These are phyloP conservation scores for Eucriotettix oculatus DNA, from an alignment of 2,888 invertebrate species.

Conservation along the genomic window DNA sequence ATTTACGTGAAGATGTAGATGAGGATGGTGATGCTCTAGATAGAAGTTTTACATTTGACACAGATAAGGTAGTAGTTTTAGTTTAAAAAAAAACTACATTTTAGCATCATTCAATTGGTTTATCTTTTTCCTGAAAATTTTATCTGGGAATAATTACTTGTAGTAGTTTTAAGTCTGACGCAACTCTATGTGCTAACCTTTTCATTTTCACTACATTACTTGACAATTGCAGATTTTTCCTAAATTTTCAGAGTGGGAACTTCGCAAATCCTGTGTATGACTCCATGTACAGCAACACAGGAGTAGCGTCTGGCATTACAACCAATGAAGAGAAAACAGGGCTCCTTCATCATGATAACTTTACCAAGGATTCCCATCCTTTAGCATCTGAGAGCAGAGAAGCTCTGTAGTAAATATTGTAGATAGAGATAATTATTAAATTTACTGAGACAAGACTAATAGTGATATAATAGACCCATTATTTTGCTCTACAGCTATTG, in stretches of 20 bases:
- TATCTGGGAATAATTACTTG: too few species aligned
- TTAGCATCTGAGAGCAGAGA: not conserved
- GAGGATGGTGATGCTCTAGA: constrained; percentile 35
- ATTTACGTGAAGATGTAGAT: constrained; percentile 54
- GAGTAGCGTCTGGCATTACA: constrained; percentile 20
- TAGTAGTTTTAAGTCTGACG: too few species aligned
- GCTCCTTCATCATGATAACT: constrained; percentile 18
- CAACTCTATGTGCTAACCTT: not conserved
- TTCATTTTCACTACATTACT: not conserved
- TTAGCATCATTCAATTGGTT: too few species aligned
- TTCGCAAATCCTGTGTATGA: constrained; percentile 81
- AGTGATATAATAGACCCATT: too few species aligned
- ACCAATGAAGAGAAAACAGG: constrained; percentile 29
- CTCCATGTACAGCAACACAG: constrained; percentile 42
- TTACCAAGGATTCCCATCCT: not conserved
- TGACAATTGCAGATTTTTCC: constrained; percentile 4
- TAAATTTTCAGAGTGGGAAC: constrained; percentile 40
- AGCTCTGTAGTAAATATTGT: constrained; percentile 1
- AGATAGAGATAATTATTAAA: too few species aligned
- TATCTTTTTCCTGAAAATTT: too few species aligned
- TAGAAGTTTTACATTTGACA: constrained; percentile 33
- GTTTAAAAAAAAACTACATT: too few species aligned
- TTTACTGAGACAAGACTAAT: too few species aligned
- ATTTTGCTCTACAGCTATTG: too few species aligned
- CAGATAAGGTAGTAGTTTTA: constrained; percentile 27